A percentile compares a stretch with the other conserved stretches of the same genome.
Conservation (phyloP, 2,797 vertebrate genomes). For the Pristis pectinata region DNA sequence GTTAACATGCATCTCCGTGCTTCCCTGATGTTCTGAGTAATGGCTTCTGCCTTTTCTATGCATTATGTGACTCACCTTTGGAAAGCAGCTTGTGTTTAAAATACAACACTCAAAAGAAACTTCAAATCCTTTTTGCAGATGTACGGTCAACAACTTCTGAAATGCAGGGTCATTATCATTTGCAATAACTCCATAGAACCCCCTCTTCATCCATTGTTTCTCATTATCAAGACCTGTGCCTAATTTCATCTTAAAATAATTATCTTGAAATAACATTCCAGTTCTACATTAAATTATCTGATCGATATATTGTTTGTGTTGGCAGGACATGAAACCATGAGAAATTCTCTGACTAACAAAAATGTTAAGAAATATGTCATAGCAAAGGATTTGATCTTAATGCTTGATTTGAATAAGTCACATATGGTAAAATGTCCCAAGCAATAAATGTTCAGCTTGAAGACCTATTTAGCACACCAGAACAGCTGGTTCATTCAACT, state of each 20-base stretch:
- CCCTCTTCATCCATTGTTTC: background rate
- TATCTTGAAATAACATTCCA: slow-evolving; percentile 12
- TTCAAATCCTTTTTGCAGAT: background rate
- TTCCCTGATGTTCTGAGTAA: background rate
- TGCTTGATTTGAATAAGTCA: slow-evolving; percentile 13
- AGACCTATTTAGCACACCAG: background rate
- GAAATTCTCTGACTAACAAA: slow-evolving; percentile 8
- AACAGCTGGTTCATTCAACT: background rate
- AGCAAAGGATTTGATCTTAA: background rate
- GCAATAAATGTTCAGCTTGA: background rate
- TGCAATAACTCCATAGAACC: background rate
- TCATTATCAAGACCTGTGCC: background rate
- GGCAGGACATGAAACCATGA: background rate
- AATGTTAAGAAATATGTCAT: background rate
- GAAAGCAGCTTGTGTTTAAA: background rate
- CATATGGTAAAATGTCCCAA: background rate
- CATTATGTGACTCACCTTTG: background rate
- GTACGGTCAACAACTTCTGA: background rate
- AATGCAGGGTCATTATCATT: background rate
- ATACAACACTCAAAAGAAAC: background rate
- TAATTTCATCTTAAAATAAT: background rate
- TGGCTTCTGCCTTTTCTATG: background rate
- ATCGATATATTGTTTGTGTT: background rate
- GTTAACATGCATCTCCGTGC: background rate
- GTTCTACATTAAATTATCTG: slow-evolving; percentile 22